A percentile compares a stretch with the other conserved stretches of the same genome.
Evolutionary conservation across 1,140 invertebrate species (phyloP).

Genomic region (Prorops nasuta): DNA sequence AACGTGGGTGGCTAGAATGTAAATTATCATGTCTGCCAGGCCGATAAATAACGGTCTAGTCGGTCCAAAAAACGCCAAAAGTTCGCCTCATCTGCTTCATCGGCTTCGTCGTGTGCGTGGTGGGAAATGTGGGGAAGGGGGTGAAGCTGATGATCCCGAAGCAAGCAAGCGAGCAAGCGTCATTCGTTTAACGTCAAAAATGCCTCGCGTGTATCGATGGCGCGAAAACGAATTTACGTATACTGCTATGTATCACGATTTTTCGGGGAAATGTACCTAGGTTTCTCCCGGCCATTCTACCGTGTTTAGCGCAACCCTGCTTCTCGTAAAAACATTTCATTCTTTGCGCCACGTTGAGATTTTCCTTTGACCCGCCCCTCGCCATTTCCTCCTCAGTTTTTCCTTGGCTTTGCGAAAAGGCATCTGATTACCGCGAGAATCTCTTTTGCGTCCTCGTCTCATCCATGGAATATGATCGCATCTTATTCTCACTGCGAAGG

Average conservation of each 20-base stretch:
- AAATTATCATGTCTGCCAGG: constrained; percentile 34
- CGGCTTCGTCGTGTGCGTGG: constrained; percentile 6
- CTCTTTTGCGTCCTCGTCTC: too few relatives aligned
- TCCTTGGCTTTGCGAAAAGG: too few relatives aligned
- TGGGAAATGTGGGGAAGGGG: constrained; percentile 1
- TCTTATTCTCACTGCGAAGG: too few relatives aligned
- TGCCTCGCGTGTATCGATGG: not conserved
- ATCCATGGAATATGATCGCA: too few relatives aligned
- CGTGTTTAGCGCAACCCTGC: too few relatives aligned
- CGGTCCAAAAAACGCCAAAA: constrained; percentile 14
- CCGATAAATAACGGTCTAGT: constrained; percentile 35
- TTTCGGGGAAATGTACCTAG: not conserved
- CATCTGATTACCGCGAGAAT: too few relatives aligned
- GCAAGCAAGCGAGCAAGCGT: not conserved
- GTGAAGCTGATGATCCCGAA: constrained; percentile 1
- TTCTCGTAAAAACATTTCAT: too few relatives aligned
- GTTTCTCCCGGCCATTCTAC: too few relatives aligned
- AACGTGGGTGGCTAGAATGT: constrained; percentile 20
- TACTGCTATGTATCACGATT: not conserved
- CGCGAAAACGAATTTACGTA: not conserved
- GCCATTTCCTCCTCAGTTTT: too few relatives aligned
- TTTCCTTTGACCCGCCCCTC: too few relatives aligned
- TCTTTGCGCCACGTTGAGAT: too few relatives aligned
- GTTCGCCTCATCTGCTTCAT: constrained; percentile 10
- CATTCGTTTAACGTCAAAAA: not conserved